A percentile compares a stretch with the other conserved stretches of the same genome.
These are phyloP conservation scores for Gobio occitaniae DNA, from an alignment of 2,797 vertebrate genomes.

Conservation along the genomic window DNA sequence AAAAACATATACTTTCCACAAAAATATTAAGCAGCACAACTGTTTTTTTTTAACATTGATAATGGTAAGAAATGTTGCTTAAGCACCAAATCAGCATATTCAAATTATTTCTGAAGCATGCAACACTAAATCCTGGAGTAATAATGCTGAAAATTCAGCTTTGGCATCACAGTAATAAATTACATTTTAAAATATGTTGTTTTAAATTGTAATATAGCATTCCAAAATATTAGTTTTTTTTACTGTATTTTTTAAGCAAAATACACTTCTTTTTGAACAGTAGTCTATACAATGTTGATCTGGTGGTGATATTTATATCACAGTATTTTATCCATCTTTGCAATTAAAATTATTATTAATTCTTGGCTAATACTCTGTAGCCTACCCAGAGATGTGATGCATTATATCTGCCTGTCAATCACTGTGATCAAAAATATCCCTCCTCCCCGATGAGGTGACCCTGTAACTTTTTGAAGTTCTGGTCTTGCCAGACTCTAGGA, in stretches of 20 bases:
- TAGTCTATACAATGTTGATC: background rate
- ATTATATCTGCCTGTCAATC: slow-evolving; percentile 29
- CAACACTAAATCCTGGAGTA: background rate
- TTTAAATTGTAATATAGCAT: too few relatives aligned
- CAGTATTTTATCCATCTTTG: background rate
- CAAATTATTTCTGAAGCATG: background rate
- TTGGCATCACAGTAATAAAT: too few relatives aligned
- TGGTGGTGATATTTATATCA: background rate
- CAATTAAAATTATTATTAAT: slow-evolving; percentile 7
- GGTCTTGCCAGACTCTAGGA: slow-evolving; percentile 18
- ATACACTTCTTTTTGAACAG: background rate
- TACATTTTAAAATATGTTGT: too few relatives aligned
- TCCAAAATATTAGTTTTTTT: too few relatives aligned
- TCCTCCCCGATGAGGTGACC: slow-evolving; percentile 24
- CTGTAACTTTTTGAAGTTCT: slow-evolving; percentile 36
- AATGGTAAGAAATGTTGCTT: background rate
- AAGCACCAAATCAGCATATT: background rate
- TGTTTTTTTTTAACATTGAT: background rate
- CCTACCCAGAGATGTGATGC: background rate
- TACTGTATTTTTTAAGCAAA: too few relatives aligned
- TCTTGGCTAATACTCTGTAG: background rate
- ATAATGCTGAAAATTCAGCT: too few relatives aligned
- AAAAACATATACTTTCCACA: background rate
- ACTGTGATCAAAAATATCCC: slow-evolving; percentile 18
- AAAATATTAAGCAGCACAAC: background rate